Base-by-base conservation (phyloP, 2,113 vertebrate genomes). In the Platichthys stellatus region DNA sequence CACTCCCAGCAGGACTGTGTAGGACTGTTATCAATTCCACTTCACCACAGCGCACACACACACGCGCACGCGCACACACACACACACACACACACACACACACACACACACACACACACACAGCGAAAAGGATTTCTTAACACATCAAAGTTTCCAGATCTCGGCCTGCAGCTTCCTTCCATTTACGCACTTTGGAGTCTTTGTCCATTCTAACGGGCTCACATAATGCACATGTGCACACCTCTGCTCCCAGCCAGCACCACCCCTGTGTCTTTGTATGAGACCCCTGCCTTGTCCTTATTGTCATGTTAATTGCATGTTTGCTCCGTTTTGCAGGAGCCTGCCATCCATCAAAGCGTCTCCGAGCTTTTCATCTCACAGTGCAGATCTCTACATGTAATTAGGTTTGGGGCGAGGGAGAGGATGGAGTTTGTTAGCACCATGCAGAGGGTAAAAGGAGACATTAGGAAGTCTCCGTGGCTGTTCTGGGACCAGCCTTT, bases 361-460 rank as follows among this genome's bases (percentile, higher is more conserved):
- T 90, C 54, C 2, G 64, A 20, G 92, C 74, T 84, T 93, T 93
- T 91, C 88, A 82, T 86, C 84, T 90, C 28, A 31, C 0, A 75
- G 81, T 66, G 78, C 82, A 51, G 17, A 60, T 92, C 90, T 86
- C 91, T 87, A 93, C 92, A 94, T 95, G 89, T 85, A 90, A 92
- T 90, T 83, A 47, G 86, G 90, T 75, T 76, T 85, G 80, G 80
- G 83, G 13, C 11, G 61, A 86, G 76, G 49, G 70, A 76, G 69
- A 71, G 76, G 64, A 86, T 84, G 81, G 86, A 76, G 67, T 76
- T 40, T 24, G 57, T 31, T 68, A 66, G 76, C 89, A 72, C 87
- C 57, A 74, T 84, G 78, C 85, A 69, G 79, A 84, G 80, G 83
- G 38, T 69, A 69, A 68, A 78, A 80, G 80, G 81, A 81, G 82